These are phyloP conservation scores for Julus scanicus DNA, from an alignment of 2,888 invertebrate genomes.

Conservation along the genomic window DNA sequence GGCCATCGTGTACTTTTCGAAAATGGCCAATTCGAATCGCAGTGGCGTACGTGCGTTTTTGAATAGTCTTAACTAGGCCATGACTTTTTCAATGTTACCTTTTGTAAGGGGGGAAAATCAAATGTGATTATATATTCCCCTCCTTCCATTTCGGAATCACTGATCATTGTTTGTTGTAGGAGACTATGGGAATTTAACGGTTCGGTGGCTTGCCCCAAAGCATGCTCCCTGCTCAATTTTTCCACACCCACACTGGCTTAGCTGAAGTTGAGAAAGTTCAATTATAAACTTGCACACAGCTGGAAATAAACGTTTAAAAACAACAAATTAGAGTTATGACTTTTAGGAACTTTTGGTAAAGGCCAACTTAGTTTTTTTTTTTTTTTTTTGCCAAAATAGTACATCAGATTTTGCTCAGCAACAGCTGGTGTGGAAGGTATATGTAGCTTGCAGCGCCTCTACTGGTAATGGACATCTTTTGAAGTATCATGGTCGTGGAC, in stretches of 20 bases:
- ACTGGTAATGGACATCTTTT: too few relatives aligned
- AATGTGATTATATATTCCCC: neutral
- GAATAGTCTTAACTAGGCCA: slow-evolving; percentile 11
- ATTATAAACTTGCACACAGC: neutral
- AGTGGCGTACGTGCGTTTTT: slow-evolving; percentile 7
- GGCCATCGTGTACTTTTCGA: neutral
- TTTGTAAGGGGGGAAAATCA: neutral
- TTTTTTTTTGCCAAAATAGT: too few relatives aligned
- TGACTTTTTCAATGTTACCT: slow-evolving; percentile 10
- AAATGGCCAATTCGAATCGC: neutral
- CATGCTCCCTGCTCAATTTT: neutral
- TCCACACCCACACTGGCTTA: neutral
- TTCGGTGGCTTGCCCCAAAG: neutral
- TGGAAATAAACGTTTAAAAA: neutral
- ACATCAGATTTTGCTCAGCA: too few relatives aligned
- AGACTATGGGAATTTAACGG: neutral
- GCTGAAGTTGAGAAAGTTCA: neutral
- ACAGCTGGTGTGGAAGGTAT: too few relatives aligned
- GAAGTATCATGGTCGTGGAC: too few relatives aligned
- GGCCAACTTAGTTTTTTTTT: neutral
- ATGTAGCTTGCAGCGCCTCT: too few relatives aligned
- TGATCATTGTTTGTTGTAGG: neutral
- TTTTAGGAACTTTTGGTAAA: neutral
- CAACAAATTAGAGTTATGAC: neutral
- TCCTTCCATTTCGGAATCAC: neutral